phyloP scores from a whole-genome alignment of 2,888 invertebrate species.

The Lithophane socia region DNA sequence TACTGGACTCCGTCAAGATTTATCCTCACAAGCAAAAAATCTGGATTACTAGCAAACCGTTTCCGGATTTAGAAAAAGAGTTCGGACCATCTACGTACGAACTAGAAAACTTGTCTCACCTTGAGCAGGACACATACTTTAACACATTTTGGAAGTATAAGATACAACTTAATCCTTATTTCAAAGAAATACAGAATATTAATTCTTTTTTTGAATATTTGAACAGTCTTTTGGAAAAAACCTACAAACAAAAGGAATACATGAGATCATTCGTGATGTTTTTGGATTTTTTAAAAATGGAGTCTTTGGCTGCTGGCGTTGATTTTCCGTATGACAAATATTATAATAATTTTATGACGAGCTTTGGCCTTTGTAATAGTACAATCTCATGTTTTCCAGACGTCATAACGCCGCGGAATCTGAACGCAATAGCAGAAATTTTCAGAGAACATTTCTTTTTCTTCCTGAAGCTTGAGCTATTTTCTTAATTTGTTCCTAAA shows the following conservation, averaged over 20 bases:
- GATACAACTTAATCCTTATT: background rate
- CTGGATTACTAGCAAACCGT: constrained; percentile 17
- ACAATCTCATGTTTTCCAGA: background rate
- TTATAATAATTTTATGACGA: background rate
- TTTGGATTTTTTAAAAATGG: background rate
- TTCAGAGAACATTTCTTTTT: background rate
- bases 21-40: constrained; percentile 2
- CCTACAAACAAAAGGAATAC: background rate
- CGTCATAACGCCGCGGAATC: background rate
- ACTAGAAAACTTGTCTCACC: background rate
- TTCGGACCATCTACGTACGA: constrained; percentile 8
- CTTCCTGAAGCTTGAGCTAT: background rate
- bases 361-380: background rate
- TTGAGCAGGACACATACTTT: background rate
- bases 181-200: background rate
- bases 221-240: background rate
- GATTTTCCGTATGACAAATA: constrained; percentile 1
- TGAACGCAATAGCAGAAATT: background rate
- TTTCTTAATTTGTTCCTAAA: background rate
- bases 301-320: background rate
- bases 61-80: constrained; percentile 7
- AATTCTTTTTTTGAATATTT: background rate
- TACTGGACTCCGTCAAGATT: background rate
- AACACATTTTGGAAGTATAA: background rate
- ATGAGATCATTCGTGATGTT: background rate